Evolutionary conservation across 2,888 invertebrate species (phyloP).

Genomic region (Peribatodes rhomboidaria): DNA sequence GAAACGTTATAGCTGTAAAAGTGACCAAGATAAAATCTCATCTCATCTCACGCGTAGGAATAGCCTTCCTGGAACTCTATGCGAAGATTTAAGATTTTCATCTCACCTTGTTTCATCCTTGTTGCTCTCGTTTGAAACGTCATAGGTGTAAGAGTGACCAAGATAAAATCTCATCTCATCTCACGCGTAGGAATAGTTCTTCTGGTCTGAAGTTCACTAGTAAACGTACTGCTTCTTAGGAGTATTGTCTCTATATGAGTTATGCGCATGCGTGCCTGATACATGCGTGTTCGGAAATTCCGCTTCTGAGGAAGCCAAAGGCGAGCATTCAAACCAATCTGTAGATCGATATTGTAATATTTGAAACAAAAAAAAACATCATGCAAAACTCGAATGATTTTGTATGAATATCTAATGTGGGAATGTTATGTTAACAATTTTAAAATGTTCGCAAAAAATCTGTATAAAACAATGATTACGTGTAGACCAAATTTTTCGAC

Average conservation of each 20-base stretch:
- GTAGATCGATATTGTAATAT: constrained; percentile 19
- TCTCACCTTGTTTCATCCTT: too few relatives aligned
- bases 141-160: too few relatives aligned
- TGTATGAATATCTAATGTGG: constrained; percentile 51
- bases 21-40: too few relatives aligned
- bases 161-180: too few relatives aligned
- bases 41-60: too few relatives aligned
- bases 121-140: too few relatives aligned
- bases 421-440: constrained; percentile 49
- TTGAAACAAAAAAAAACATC: constrained; percentile 10
- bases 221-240: constrained; percentile 6
- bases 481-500: not conserved
- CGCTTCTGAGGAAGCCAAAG: constrained; percentile 76
- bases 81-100: too few relatives aligned
- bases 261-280: constrained; percentile 60
- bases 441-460: constrained; percentile 15
- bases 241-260: constrained; percentile 33
- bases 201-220: too few relatives aligned
- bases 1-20: too few relatives aligned
- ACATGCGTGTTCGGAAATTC: constrained; percentile 63
- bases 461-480: not conserved
- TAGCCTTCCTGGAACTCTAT: too few relatives aligned
- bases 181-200: too few relatives aligned
- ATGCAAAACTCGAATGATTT: constrained; percentile 43
- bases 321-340: constrained; percentile 51